Base-by-base conservation (phyloP, 2,888 invertebrate species). In the Eupithecia vulgata region DNA sequence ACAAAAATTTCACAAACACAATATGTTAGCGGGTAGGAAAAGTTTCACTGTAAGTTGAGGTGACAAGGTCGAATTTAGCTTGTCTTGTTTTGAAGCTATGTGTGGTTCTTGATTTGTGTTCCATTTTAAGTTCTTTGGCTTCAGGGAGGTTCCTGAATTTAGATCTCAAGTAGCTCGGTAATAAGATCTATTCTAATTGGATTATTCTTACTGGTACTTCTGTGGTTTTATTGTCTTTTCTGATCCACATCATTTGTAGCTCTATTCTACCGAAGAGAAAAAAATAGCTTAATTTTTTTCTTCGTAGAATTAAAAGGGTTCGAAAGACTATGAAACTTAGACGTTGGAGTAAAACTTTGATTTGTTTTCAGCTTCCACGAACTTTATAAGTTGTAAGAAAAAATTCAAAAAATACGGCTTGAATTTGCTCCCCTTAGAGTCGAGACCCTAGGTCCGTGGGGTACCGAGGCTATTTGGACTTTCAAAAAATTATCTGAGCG, bases 41-140 rank as follows among this genome's bases (percentile, higher is more conserved):
- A 75, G 78, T 82, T 78, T 78, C 79, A 71, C 82, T 84, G 85
- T 86, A 84, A 81, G 76, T 76, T 76, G 75, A 76, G 35, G 78
- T 34, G 71, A 71, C 85, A 90, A 85, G 85, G 87, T 80, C 82
- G 77, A 85, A 68, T 87, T 81, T 90, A 73, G 84, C 52, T 71
- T 79, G 81, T 72, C 67, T 75, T 67, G 37, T 35, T 70, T 70
- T 5, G 73, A 78, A 78, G 66, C 25, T 25, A 12, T 74, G 78
- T 82, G 79, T 80, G 68, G 76, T 79, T 78, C 80, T 83, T 82
- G 81, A 82, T 86, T 87, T 85, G 83, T 85, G 83, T 87, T 85
- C 87, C 83, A 82, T 86, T 86, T 87, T 84, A 82, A 80, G 84
- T 82, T 85, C 68, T 86, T 87, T 90, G 90, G 87, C 87, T 87